Evolutionary conservation across 1,140 invertebrate species (phyloP).

Genomic region (Hylaeus anthracinus): DNA sequence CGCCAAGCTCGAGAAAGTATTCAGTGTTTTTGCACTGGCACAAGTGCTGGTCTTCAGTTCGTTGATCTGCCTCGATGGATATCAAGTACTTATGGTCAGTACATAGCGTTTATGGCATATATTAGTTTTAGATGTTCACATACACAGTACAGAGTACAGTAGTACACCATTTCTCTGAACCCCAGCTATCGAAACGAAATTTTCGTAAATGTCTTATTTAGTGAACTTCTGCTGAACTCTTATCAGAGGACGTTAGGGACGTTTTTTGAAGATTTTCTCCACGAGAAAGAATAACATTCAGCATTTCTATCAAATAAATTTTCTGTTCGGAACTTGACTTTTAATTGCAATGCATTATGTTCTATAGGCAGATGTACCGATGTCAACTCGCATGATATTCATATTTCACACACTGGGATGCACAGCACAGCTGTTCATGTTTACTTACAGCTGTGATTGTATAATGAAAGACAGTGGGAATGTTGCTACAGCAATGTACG

Average conservation of each 20-base stretch:
- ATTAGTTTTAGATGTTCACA: too few relatives aligned
- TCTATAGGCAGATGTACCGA: neutral
- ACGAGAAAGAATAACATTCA: too few relatives aligned
- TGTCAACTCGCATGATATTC: constrained; percentile 34
- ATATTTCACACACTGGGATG: constrained; percentile 17
- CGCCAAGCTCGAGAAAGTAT: constrained; percentile 38
- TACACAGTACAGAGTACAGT: neutral
- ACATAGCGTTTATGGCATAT: neutral
- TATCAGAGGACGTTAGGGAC: too few relatives aligned
- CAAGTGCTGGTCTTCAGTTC: constrained; percentile 40
- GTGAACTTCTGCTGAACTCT: too few relatives aligned
- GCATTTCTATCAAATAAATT: too few relatives aligned
- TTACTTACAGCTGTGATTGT: constrained; percentile 47
- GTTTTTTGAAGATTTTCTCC: too few relatives aligned
- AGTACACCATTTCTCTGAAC: too few relatives aligned
- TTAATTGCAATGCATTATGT: too few relatives aligned
- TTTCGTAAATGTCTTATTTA: too few relatives aligned
- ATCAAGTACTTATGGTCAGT: constrained; percentile 50
- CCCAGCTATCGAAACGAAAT: too few relatives aligned
- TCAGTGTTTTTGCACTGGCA: constrained; percentile 18
- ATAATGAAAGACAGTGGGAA: constrained; percentile 37
- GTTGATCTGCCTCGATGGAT: constrained; percentile 46
- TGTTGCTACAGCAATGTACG: constrained; percentile 36
- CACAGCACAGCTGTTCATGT: constrained; percentile 45
- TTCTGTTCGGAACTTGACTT: too few relatives aligned